Percentiles rank a stretch among this genome's conserved stretches.
Evolutionary conservation across 2,113 vertebrate species (phyloP).

Genomic region (Cricetomys ansorgei): DNA sequence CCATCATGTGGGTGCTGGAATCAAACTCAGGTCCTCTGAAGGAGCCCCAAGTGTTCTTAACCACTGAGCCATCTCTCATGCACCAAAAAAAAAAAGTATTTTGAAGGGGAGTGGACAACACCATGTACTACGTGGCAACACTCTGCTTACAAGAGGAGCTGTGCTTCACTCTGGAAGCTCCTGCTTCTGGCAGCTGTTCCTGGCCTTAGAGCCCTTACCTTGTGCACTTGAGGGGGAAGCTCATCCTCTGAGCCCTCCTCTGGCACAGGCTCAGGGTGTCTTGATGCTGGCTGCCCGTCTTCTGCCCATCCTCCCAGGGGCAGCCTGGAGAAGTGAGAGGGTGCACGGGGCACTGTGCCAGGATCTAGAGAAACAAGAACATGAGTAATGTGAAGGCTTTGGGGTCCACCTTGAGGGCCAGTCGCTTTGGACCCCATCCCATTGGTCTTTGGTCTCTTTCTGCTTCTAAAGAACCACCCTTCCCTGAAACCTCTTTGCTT

Average conservation of each 20-base stretch:
- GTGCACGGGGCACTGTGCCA: slow-evolving; percentile 86
- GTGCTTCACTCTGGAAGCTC: not conserved
- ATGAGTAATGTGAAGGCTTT: not conserved
- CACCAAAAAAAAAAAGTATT: not conserved
- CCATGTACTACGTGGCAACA: not conserved
- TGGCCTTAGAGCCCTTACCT: slow-evolving; percentile 84
- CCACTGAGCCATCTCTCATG: not conserved
- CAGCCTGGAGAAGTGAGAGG: slow-evolving; percentile 90
- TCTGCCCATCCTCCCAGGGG: slow-evolving; percentile 98
- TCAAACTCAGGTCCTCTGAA: not conserved
- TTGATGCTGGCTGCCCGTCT: slow-evolving; percentile 86
- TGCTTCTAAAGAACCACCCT: not conserved
- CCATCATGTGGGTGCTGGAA: not conserved
- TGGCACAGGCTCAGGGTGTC: slow-evolving; percentile 92
- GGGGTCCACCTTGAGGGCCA: not conserved
- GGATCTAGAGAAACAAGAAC: slow-evolving; percentile 82
- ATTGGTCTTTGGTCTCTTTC: not conserved
- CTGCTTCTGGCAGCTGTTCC: not conserved
- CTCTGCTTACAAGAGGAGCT: not conserved
- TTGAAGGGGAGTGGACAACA: not conserved
- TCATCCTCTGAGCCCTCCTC: slow-evolving; percentile 97
- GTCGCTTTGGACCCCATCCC: not conserved
- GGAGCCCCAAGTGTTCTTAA: not conserved
- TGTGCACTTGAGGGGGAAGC: slow-evolving; percentile 95
- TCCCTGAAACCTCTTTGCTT: not conserved